Conservation (phyloP, 1,140 invertebrate genomes). For the Philotrypesis tridentata region DNA sequence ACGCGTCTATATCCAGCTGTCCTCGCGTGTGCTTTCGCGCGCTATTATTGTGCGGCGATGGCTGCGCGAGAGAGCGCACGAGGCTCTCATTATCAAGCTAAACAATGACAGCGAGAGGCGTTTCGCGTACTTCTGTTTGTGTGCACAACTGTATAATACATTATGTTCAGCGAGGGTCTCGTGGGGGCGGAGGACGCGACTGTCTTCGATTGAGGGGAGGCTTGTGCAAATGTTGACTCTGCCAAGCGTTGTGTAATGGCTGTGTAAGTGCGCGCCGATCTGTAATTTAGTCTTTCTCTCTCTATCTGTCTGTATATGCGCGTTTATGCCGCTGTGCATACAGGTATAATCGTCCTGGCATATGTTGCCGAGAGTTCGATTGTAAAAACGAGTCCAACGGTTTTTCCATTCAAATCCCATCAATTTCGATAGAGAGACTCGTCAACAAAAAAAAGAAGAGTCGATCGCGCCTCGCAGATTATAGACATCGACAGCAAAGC, state of each 20-base stretch:
- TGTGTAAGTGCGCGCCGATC: too few species aligned
- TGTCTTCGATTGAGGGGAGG: background rate
- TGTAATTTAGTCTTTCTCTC: background rate
- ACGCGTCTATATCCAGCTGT: background rate
- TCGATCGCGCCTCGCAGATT: background rate
- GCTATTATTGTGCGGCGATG: background rate
- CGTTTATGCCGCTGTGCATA: background rate
- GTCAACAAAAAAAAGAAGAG: background rate
- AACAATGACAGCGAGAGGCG: background rate
- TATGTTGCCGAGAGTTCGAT: background rate
- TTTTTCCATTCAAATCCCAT: background rate
- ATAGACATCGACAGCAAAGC: background rate
- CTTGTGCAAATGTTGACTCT: constrained; percentile 7
- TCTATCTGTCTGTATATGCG: too few species aligned
- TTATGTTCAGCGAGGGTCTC: too few species aligned
- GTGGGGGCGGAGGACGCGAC: background rate
- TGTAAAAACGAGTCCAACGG: background rate
- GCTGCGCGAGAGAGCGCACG: background rate
- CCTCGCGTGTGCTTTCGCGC: background rate
- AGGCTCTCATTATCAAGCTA: background rate
- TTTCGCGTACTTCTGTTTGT: background rate
- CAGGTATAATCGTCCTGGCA: background rate
- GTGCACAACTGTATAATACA: too few species aligned
- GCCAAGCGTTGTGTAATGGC: background rate
- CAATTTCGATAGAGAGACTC: background rate